Base-by-base conservation (phyloP, 2,113 vertebrate genomes). In the Xiphophorus couchianus region DNA sequence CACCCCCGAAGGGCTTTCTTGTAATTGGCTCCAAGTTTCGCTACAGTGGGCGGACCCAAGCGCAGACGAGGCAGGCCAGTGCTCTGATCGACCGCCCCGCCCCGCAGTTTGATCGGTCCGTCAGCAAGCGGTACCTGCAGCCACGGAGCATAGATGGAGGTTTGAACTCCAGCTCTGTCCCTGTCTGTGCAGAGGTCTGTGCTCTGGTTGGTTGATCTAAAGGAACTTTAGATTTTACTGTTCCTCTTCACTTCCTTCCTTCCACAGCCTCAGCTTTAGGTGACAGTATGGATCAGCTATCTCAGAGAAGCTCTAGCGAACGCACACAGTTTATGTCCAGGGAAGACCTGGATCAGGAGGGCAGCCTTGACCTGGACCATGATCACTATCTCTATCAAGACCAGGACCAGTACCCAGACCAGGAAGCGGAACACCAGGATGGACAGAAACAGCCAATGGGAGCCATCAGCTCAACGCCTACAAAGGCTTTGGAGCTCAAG, bases 11-110 rank as follows among this genome's bases (percentile, higher is more conserved):
- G 86, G 98, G 98, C 10, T 99, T 99, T 92, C 93, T 99, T 83
- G 97, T 99, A 84, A 99, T 99, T 94, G 98, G 98, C 89, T 99
- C 98, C 84, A 99, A 99, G 94, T 99, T 99, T 84, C 96, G 98
- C 78, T 99, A 99, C 91, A 99, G 98, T 0, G 98, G 98, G 62
- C 95, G 98, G 77, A 99, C 98, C 1, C 98, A 99, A 90, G 97
- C 98, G 1, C 98, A 99, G 94, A 99, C 98, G 0, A 95, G 98
- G 61, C 97, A 99, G 91, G 98, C 98, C 83, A 99, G 98, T 0
- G 96, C 97, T 67, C 94, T 99, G 83, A 99, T 99, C 0, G 98
- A 99, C 92, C 95, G 98, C 67, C 98, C 98, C 0, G 98, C 97
- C 0, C 98, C 98, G n/a, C 97, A 96, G 92, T 99, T 99, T 1